These are phyloP conservation scores for Drosophila nr. perissopoda DNA, from an alignment of 2,888 invertebrate genomes.

Conservation along the genomic window DNA sequence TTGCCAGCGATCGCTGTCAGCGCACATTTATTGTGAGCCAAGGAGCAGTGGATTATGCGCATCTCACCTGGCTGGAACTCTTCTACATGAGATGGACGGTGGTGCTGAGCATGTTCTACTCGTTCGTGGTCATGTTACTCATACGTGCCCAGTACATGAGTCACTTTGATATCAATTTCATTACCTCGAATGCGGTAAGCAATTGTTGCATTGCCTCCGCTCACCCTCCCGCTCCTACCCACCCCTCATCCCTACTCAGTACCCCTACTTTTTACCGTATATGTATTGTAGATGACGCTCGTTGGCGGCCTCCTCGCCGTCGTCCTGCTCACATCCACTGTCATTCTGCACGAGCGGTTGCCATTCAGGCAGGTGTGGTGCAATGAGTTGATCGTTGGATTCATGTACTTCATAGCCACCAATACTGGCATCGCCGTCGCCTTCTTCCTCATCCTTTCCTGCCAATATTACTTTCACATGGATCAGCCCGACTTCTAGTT, in stretches of 20 bases:
- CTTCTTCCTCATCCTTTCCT: conserved; percentile 56
- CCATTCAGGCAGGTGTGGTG: conserved; percentile 53
- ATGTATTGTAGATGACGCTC: conserved; percentile 51
- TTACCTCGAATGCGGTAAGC: conserved; percentile 58
- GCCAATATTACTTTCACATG: conserved; percentile 45
- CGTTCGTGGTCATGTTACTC: conserved; percentile 49
- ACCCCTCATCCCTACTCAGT: neutral
- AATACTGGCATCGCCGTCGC: conserved; percentile 42
- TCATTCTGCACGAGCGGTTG: conserved; percentile 43
- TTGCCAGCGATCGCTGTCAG: conserved; percentile 29
- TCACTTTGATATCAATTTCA: conserved; percentile 52
- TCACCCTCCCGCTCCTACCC: too few relatives aligned
- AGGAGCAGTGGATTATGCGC: conserved; percentile 1
- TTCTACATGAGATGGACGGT: conserved; percentile 60
- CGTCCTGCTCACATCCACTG: conserved; percentile 40
- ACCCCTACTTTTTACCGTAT: neutral
- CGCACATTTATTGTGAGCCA: conserved; percentile 27
- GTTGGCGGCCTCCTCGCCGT: conserved; percentile 49
- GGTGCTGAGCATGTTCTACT: conserved; percentile 53
- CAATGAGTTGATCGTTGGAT: conserved; percentile 49
- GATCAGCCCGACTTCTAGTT: conserved; percentile 15
- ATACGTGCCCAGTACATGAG: conserved; percentile 61
- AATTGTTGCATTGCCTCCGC: neutral
- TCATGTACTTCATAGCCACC: conserved; percentile 55
- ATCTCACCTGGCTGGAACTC: conserved; percentile 57